phyloP scores from a whole-genome alignment of 1,140 invertebrate species.

The Halictus rubicundus region DNA sequence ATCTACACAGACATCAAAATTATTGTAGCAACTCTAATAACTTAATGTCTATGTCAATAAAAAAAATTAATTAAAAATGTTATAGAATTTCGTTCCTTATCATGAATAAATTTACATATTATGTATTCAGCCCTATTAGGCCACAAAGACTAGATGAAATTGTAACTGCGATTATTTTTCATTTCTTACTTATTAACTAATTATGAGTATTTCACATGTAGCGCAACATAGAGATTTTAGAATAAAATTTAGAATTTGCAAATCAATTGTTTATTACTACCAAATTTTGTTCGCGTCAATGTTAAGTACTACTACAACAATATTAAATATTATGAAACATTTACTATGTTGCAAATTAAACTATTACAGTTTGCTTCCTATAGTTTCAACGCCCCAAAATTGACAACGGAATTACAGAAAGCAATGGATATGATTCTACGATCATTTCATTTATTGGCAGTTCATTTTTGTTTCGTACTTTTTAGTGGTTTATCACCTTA shows the following conservation, averaged over 20 bases:
- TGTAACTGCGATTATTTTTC: constrained; percentile 19
- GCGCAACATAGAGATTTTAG: neutral
- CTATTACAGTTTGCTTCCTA: neutral
- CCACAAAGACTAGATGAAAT: constrained; percentile 40
- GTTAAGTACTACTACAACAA: constrained; percentile 36
- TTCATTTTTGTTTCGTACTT: neutral
- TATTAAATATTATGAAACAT: constrained; percentile 27
- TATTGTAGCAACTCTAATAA: neutral
- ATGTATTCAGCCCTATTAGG: constrained; percentile 3
- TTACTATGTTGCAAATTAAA: constrained; percentile 17
- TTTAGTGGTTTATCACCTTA: neutral
- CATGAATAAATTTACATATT: constrained; percentile 30
- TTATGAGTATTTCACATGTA: constrained; percentile 19
- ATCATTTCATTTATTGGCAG: no score
- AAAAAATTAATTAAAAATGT: constrained; percentile 11
- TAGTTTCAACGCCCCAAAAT: neutral
- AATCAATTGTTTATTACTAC: constrained; percentile 12
- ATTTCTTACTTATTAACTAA: constrained; percentile 29
- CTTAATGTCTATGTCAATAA: constrained; percentile 12
- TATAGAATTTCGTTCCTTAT: constrained; percentile 20
- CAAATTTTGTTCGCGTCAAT: constrained; percentile 17
- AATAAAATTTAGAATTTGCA: constrained; percentile 17
- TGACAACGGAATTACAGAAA: no score
- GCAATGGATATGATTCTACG: no score
- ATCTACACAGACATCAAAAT: constrained; percentile 1